These are phyloP conservation scores for Hirtodrosophila histrioides DNA, from an alignment of 2,888 invertebrate genomes.

Conservation along the genomic window DNA sequence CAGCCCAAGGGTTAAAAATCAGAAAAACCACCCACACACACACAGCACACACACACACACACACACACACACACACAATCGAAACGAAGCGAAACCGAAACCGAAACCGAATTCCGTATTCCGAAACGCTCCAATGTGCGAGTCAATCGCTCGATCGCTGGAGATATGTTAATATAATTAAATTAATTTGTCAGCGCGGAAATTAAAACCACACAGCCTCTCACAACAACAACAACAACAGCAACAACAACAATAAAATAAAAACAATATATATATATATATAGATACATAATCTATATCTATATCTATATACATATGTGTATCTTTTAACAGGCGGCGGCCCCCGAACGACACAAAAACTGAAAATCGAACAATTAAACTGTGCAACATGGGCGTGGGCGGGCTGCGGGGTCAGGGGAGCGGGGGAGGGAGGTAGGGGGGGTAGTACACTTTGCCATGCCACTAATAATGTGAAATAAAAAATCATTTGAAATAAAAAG, in stretches of 20 bases:
- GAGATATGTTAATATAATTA: conserved; percentile 82
- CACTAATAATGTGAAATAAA: conserved; percentile 73
- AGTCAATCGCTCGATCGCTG: conserved; percentile 72
- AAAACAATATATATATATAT: too few species aligned
- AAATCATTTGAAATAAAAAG: conserved; percentile 68
- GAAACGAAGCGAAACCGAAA: conserved; percentile 30
- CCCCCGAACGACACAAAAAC: conserved; percentile 54
- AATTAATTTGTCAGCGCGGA: conserved; percentile 81
- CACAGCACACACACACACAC: conserved; percentile 3
- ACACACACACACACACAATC: neutral
- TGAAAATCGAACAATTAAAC: conserved; percentile 76
- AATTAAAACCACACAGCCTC: conserved; percentile 68
- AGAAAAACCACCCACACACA: conserved; percentile 31
- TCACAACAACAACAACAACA: conserved; percentile 2
- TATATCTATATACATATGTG: too few species aligned
- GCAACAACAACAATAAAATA: conserved; percentile 19
- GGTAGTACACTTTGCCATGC: conserved; percentile 38
- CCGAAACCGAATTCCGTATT: conserved; percentile 27
- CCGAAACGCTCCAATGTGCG: conserved; percentile 54
- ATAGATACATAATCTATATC: too few species aligned
- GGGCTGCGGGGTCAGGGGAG: conserved; percentile 3
- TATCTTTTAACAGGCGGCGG: neutral
- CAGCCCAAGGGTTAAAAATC: conserved; percentile 66
- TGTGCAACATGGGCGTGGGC: conserved; percentile 25
- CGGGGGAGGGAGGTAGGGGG: conserved; percentile 4